phyloP scores from a whole-genome alignment of 2,797 vertebrate species.

The Pyrocephalus nanus region DNA sequence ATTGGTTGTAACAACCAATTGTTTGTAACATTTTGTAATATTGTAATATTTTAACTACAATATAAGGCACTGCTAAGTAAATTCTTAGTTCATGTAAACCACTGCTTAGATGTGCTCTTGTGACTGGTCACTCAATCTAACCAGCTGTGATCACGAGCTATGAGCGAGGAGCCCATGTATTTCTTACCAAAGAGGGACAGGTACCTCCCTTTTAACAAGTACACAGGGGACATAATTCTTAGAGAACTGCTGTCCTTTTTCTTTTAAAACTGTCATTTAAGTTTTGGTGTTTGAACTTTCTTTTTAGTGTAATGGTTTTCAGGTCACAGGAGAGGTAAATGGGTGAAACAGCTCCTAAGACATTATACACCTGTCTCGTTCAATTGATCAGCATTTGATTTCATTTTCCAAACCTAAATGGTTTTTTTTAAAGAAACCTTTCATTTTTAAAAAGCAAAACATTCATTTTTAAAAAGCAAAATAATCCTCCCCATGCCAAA shows the following conservation, averaged over 20 bases:
- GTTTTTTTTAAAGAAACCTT: neutral
- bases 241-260: neutral
- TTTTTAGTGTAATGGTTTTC: neutral
- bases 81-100: neutral
- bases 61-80: neutral
- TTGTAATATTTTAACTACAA: neutral
- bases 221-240: neutral
- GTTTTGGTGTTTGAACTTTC: neutral
- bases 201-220: neutral
- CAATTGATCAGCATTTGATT: neutral
- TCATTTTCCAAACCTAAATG: neutral
- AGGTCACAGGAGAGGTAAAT: neutral
- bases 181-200: neutral
- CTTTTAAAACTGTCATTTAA: neutral
- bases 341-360: neutral
- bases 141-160: neutral
- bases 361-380: neutral
- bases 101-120: neutral
- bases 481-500: neutral
- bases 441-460: neutral
- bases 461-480: too few relatives aligned
- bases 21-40: too few relatives aligned
- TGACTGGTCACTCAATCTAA: neutral
- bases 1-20: accelerated
- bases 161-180: accelerated